A percentile compares a stretch with the other conserved stretches of the same genome.
phyloP scores from a whole-genome alignment of 2,888 invertebrate species.

The Acanthosepion esculentum region DNA sequence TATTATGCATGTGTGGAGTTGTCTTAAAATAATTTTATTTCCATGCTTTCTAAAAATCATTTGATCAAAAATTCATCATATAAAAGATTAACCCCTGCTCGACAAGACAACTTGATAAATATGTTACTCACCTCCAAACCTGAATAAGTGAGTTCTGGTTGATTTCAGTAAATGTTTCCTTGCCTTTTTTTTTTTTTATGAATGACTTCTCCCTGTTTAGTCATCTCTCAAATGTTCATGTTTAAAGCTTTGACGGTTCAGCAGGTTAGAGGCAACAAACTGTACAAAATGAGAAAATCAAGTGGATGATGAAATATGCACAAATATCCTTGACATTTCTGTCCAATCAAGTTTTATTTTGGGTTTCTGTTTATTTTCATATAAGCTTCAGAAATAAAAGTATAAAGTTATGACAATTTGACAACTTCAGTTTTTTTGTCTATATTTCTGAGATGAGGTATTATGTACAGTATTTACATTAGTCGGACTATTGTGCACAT shows the following conservation, averaged over 20 bases:
- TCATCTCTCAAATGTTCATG: neutral
- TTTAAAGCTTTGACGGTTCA: neutral
- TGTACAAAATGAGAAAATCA: neutral
- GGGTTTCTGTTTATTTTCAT: neutral
- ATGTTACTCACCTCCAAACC: no score
- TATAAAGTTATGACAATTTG: neutral
- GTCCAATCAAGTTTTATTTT: conserved; percentile 18
- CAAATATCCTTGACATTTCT: neutral
- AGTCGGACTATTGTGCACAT: no score
- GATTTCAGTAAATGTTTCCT: neutral
- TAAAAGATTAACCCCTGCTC: no score
- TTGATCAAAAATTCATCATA: neutral
- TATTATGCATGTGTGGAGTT: no score
- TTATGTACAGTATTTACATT: no score
- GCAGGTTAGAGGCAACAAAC: neutral
- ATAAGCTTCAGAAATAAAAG: neutral
- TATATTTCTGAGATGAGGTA: no score
- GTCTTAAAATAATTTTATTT: neutral
- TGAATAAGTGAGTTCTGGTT: neutral
- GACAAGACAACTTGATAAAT: no score
- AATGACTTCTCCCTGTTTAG: neutral
- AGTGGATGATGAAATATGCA: neutral
- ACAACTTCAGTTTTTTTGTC: neutral
- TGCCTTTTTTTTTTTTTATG: neutral
- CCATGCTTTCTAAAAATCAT: neutral